Conservation (phyloP, 2,113 vertebrate species). For the Anolis sagrei region DNA sequence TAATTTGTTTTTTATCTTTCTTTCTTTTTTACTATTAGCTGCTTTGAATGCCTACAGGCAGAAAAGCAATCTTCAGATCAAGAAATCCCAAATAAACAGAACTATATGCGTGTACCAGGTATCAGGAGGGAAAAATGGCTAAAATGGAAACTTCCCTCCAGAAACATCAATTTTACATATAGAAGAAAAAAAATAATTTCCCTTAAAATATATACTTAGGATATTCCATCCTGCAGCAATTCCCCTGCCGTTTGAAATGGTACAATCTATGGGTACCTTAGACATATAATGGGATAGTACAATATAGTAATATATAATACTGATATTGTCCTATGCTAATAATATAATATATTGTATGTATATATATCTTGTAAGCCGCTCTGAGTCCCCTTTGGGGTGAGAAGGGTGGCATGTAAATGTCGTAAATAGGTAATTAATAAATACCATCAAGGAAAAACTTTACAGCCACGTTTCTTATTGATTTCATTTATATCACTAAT, state of each 20-base stretch:
- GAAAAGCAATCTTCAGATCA: background rate
- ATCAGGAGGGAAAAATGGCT: background rate
- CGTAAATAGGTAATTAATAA: too few species aligned
- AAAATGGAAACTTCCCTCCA: background rate
- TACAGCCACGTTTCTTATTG: background rate
- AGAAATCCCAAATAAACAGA: background rate
- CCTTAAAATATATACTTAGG: background rate
- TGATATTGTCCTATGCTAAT: too few species aligned
- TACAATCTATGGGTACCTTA: too few species aligned
- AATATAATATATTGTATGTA: too few species aligned
- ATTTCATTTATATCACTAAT: background rate
- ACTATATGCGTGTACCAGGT: background rate
- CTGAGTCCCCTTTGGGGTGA: too few species aligned
- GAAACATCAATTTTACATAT: background rate
- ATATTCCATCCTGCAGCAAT: background rate
- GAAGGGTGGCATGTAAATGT: too few species aligned
- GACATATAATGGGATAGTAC: too few species aligned
- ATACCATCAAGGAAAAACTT: background rate
- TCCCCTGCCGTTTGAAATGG: background rate
- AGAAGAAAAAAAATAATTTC: background rate
- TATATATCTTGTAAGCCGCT: too few species aligned
- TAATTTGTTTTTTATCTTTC: background rate
- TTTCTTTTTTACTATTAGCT: background rate
- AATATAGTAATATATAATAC: too few species aligned
- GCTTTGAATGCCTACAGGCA: background rate